Evolutionary conservation across 2,797 vertebrate species (phyloP), one percentile per base, ranked within the genome.

Genomic region (Protosalanx chinensis): DNA sequence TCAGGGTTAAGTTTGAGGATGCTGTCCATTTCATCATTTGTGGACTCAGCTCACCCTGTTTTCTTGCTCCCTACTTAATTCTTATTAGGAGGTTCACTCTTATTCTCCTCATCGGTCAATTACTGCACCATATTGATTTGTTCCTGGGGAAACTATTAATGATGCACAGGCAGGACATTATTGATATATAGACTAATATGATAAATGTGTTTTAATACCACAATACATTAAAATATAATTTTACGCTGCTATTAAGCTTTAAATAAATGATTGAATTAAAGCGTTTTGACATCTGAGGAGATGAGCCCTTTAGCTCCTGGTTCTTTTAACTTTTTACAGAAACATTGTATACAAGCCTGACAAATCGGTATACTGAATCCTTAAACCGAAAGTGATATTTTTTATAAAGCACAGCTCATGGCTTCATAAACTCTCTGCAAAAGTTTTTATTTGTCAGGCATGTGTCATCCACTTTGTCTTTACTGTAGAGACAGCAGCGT

Each of bases 61-160:
- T 46, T 46, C 41, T 46, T 46, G 86, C 84, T 81, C 20, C 53
- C 87, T 90, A 89, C 88, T 91, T 92, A 91, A 93, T 94, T 93
- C 91, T 92, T 89, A 94, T 93, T 93, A 91, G 91, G 85, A 88
- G 87, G 88, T 92, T 93, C 89, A 86, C 88, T 92, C 88, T 89
- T 80, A 86, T 87, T 90, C 90, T 88, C 88, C 91, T 93, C 93
- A 93, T 93, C 91, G 82, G 91, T 94, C 93, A 93, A 94, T 93
- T 93, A 93, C 88, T 89, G 91, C 89, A 81, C 82, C 80, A 84
- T 93, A 94, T 94, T 91, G 92, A 94, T 94, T 91, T 89, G 87
- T 88, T 92, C 90, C 90, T 81, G 83, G 84, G 91, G 87, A 92
- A 91, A 90, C 91, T 90, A 93, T 94, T 92, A 93, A 86, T 86